Conservation (phyloP, 2,113 vertebrate genomes). For the Illadopsis cleaveri region DNA sequence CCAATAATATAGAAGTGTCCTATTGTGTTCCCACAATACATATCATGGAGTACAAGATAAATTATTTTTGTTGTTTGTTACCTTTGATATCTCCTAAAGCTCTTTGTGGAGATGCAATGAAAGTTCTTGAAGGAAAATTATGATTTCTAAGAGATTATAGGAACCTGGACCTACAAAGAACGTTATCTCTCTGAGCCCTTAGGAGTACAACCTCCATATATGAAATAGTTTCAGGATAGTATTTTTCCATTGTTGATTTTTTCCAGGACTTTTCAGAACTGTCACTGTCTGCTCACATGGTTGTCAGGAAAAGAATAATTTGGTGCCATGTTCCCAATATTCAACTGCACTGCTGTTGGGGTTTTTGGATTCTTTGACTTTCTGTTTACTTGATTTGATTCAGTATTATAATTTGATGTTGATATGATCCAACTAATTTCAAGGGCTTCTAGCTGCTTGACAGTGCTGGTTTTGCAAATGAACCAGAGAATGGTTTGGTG, state of each 20-base stretch:
- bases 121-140: neutral
- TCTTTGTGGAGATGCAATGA: neutral
- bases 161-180: neutral
- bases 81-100: neutral
- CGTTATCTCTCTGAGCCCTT: neutral
- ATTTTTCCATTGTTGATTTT: neutral
- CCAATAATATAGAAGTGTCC: neutral
- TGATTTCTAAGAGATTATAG: neutral
- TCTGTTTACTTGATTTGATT: neutral
- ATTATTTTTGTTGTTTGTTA: neutral
- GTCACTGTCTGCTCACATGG: neutral
- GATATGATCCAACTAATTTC: neutral
- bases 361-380: neutral
- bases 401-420: neutral
- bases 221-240: neutral
- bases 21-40: neutral
- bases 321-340: neutral
- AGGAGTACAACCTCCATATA: neutral
- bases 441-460: neutral
- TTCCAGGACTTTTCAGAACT: neutral
- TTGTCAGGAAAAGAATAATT: neutral
- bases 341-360: neutral
- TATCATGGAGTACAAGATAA: neutral
- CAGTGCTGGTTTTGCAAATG: neutral
- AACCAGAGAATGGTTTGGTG: neutral